Base-by-base conservation (phyloP, 1,140 invertebrate species). In the Scaptomyza montana region DNA sequence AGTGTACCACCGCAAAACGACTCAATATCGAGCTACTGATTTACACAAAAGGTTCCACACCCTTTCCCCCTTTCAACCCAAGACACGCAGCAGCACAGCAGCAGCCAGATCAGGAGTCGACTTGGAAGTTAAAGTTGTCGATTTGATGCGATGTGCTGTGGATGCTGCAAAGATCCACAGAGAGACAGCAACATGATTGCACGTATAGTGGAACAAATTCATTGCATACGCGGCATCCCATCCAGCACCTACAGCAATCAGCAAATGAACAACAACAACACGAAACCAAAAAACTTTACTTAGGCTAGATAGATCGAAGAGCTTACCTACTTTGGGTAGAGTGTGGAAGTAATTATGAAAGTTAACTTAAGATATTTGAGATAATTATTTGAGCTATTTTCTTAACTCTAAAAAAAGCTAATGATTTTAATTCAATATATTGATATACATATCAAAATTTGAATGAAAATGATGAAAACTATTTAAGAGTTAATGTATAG, bases 131-230 rank as follows among this genome's bases (percentile, higher is more conserved):
- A 1, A 33, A 33, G 30, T 33, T 33, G 5, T 33, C 30, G 30
- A 33, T 33, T 7, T 33, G 21, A 25, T 25, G 21, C 21, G 21
- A 25, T 25, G 21, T 25, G 21, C 21, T 25, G 21, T 25, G 30
- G 30, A 33, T 16, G 30, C 5, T 25, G 0, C 30, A 7, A 7
- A 33, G 30, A 33, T 33, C 2, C 30, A 9, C 7, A 36, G 8
- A 19, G 47, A 79, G 63, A 45, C 68, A 73, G 65, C 64, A 51
- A 78, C 74, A 86, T 81, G 82, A 87, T 87, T 87, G 78, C 82
- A 86, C 82, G 78, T 78, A 86, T 62, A 87, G 82, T 86, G 82
- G 78, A 86, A 86, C 82, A 82, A 87, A 86, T 86, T 86, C 82
- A 76, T 82, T 73, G 82, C 82, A 87, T 86, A 80, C 75, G 78